These are phyloP conservation scores for Pantherophis alleghaniensis DNA, from an alignment of 2,797 vertebrate species.

Conservation along the genomic window DNA sequence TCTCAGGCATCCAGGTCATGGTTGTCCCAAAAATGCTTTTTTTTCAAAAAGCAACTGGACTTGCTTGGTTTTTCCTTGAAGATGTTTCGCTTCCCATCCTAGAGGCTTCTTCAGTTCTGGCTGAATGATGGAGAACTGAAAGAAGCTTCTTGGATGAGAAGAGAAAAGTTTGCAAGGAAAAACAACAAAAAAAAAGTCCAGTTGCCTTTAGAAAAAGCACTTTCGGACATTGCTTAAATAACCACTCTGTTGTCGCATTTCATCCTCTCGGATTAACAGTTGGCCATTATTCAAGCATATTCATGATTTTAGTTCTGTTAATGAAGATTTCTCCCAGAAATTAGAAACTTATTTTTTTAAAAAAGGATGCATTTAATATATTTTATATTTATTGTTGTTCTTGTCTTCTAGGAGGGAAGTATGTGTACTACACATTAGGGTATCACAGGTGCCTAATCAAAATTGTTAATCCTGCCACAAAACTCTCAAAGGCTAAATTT, in stretches of 20 bases:
- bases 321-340: slow-evolving; percentile 38
- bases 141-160: not conserved
- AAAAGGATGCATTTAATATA: slow-evolving; percentile 12
- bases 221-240: not conserved
- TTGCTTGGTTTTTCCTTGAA: not conserved
- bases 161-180: not conserved
- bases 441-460: not conserved
- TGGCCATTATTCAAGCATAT: not conserved
- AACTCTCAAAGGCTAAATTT: slow-evolving; percentile 8
- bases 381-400: not conserved
- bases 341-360: slow-evolving; percentile 11
- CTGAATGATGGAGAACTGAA: not conserved
- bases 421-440: not conserved
- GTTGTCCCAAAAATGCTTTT: not conserved
- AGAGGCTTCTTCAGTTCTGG: not conserved
- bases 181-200: not conserved
- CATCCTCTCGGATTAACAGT: not conserved
- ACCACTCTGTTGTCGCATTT: not conserved
- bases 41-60: not conserved
- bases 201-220: not conserved
- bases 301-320: not conserved
- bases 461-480: not conserved
- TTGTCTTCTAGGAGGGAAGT: not conserved
- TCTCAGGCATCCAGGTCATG: not conserved
- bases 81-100: not conserved